Evolutionary conservation across 2,888 invertebrate genomes (phyloP).

Genomic region (Scaptomyza caliginosa): DNA sequence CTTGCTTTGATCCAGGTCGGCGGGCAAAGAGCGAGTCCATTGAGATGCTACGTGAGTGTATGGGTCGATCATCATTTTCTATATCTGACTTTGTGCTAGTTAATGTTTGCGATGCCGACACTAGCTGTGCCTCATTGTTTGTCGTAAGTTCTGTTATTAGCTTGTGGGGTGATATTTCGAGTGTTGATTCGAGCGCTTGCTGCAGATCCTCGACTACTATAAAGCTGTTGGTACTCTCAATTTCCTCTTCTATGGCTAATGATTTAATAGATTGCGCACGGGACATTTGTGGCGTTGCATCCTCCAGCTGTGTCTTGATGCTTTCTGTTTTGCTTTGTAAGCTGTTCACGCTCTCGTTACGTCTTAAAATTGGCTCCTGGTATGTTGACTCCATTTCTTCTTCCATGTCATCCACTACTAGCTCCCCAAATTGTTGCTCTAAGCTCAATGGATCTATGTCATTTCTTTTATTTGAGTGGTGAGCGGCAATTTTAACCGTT

Average conservation of each 20-base stretch:
- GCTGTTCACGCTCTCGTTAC: conserved; percentile 71
- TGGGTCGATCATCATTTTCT: conserved; percentile 25
- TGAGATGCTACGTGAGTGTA: conserved; percentile 59
- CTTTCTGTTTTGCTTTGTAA: conserved; percentile 78
- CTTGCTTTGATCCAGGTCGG: conserved; percentile 59
- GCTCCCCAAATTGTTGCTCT: conserved; percentile 49
- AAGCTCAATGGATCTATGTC: conserved; percentile 34
- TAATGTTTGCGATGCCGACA: not conserved
- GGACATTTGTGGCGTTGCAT: conserved; percentile 72
- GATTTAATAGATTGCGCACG: conserved; percentile 84
- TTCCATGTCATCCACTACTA: conserved; percentile 62
- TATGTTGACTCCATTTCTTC: conserved; percentile 33
- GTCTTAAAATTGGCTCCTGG: conserved; percentile 44
- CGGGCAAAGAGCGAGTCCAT: conserved; percentile 78
- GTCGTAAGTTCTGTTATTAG: conserved; percentile 3
- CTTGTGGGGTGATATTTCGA: conserved; percentile 2
- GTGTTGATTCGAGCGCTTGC: conserved; percentile 39
- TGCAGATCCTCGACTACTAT: conserved; percentile 62
- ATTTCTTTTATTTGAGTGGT: conserved; percentile 12
- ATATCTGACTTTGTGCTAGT: conserved; percentile 16
- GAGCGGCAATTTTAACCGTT: conserved; percentile 1
- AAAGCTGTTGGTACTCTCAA: conserved; percentile 78
- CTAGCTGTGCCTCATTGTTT: conserved; percentile 2
- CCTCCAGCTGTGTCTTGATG: conserved; percentile 73
- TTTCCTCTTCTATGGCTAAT: conserved; percentile 83